Base-by-base conservation (phyloP, 2,113 vertebrate genomes). In the Notarius quadriscutis region DNA sequence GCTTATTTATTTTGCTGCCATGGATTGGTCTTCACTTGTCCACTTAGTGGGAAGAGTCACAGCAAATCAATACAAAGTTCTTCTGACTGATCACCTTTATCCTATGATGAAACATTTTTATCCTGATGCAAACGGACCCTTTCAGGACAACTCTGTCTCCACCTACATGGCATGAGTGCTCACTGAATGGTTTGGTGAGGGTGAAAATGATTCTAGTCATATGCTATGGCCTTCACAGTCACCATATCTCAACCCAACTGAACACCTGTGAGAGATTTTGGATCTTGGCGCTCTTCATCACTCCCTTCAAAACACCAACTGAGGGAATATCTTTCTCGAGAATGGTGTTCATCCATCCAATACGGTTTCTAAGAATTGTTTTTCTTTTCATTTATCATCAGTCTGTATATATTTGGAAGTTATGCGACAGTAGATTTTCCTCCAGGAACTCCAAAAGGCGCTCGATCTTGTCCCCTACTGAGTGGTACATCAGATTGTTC, bases 401-500 rank as follows among this genome's bases (percentile, higher is more conserved):
- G 7, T 20, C 34, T 74, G 34, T 74, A 48, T 14, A 25, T 77
- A 51, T n/a, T 77, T 51, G 25, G 69, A 12, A 27, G 50, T 51
- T 53, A 53, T 9, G 7, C 51, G 27, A 69, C 60, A 86, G n/a
- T 14, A 30, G 34, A 72, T 71, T 25, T 75, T 48, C 27, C 34
- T 48, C 27, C 6, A 83, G 55, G 62, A 58, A 12, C 8, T 79
- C 48, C 18, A 81, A 55, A 79, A 25, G 53, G 17, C 58, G 50
- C 58, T 84, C 60, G 87, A 85, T 63, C 81, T 1, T 34, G 34
- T 81, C 55, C 60, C 86, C 74, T 60, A 30, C 57, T 12, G 50
- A 83, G 83, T 75, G 63, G 65, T 48, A 72, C 60, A 86, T 89
- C 84, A 84, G 71, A 17, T 63, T 25, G 17, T 63, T 83, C 50